These are phyloP conservation scores for Strongylocentrotus purpuratus DNA, from an alignment of 35 echinoderm and acorn worm species.

Conservation along the genomic window DNA sequence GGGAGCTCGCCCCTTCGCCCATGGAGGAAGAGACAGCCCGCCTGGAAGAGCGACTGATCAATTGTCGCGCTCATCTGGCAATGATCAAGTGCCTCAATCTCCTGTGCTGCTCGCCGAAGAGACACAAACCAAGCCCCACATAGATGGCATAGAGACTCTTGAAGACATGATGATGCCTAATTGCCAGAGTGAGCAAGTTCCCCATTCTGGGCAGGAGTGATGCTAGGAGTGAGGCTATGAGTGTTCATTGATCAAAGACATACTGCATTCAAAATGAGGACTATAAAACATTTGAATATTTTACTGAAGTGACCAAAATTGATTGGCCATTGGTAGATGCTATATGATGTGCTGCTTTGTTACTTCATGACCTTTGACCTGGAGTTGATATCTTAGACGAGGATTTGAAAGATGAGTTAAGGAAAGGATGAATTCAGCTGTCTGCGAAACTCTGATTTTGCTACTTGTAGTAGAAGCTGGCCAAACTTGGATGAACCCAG, in stretches of 20 bases:
- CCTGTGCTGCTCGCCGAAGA: conserved; percentile 35
- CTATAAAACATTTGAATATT: not conserved
- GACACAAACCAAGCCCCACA: conserved; percentile 36
- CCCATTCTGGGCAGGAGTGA: not conserved
- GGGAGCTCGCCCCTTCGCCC: conserved; percentile 67
- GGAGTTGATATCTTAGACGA: not conserved
- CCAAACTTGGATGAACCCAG: not conserved
- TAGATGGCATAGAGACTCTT: not conserved
- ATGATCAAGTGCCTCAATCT: conserved; percentile 53
- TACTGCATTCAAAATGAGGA: not conserved
- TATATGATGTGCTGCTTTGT: not conserved
- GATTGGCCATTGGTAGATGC: too few species aligned
- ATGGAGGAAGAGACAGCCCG: conserved; percentile 82
- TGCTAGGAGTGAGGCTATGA: not conserved
- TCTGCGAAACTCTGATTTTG: not conserved
- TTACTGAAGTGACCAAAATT: not conserved
- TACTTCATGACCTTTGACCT: not conserved
- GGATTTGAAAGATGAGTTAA: not conserved
- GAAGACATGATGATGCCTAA: not conserved
- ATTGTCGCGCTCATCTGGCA: conserved; percentile 38
- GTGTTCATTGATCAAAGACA: not conserved
- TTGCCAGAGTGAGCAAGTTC: not conserved
- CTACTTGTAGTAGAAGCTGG: not conserved
- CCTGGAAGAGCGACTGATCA: conserved; percentile 93
- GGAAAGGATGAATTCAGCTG: not conserved